These are phyloP conservation scores for Dolichomitus sp. DNA, from an alignment of 2,888 invertebrate species.

Conservation along the genomic window DNA sequence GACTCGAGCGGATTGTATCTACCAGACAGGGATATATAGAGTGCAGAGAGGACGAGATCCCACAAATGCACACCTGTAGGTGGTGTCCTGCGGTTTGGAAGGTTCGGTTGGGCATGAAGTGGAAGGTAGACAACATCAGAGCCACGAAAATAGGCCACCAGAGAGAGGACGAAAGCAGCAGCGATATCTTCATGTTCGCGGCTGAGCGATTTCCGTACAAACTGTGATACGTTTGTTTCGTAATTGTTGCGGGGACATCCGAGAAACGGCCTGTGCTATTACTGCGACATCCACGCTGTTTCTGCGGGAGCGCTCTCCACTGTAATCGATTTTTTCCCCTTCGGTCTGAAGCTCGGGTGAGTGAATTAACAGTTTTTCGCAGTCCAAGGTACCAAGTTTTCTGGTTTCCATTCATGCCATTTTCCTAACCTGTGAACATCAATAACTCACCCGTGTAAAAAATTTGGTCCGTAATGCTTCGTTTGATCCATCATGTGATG, in stretches of 20 bases:
- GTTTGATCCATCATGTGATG: too few species aligned
- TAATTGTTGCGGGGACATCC: conserved; percentile 49
- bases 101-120: conserved; percentile 54
- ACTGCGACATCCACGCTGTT: neutral
- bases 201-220: conserved; percentile 55
- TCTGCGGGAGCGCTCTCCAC: neutral
- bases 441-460: neutral
- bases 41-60: conserved; percentile 13
- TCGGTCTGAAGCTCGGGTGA: neutral
- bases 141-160: conserved; percentile 55
- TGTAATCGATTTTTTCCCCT: conserved; percentile 20
- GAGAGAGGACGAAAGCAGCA: conserved; percentile 16
- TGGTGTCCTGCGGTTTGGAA: conserved; percentile 51
- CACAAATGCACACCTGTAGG: conserved; percentile 22
- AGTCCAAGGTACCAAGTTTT: conserved; percentile 7
- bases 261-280: neutral
- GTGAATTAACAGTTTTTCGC: conserved; percentile 21
- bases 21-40: conserved; percentile 33
- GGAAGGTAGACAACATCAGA: conserved; percentile 43
- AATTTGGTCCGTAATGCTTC: too few species aligned
- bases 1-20: conserved; percentile 56
- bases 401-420: neutral
- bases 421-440: neutral
- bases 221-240: conserved; percentile 60
- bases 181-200: conserved; percentile 63